A percentile compares a stretch with the other conserved stretches of the same genome.
Evolutionary conservation across 1,140 invertebrate genomes (phyloP).

Genomic region (Uloborus diversus): DNA sequence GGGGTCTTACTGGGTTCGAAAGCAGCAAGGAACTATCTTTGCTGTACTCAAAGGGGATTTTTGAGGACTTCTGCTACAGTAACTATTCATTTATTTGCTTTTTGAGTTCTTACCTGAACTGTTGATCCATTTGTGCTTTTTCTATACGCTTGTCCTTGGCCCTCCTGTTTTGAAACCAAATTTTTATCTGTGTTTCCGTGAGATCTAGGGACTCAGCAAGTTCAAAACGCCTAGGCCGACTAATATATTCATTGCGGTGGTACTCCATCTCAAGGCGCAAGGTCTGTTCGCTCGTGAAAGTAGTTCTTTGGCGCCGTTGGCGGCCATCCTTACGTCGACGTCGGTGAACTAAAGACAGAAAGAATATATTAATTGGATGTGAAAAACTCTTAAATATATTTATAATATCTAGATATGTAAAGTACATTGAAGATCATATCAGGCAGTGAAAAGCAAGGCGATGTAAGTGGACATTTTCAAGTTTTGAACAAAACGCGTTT

Average conservation of each 20-base stretch:
- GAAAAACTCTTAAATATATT: too few species aligned
- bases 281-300: conserved; percentile 93
- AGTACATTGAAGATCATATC: too few species aligned
- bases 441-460: too few species aligned
- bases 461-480: too few species aligned
- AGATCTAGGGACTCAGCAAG: conserved; percentile 82
- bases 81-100: too few species aligned
- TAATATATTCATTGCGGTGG: conserved; percentile 79
- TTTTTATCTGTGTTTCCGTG: conserved; percentile 92
- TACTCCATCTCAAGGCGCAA: conserved; percentile 88
- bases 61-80: too few species aligned
- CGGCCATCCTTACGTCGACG: conserved; percentile 84
- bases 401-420: too few species aligned
- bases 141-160: conserved; percentile 96
- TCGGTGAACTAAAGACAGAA: conserved; percentile 75
- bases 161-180: conserved; percentile 94
- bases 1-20: too few species aligned
- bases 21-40: too few species aligned
- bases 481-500: too few species aligned
- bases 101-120: conserved; percentile 83
- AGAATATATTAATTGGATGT: too few species aligned
- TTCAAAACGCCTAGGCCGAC: conserved; percentile 82
- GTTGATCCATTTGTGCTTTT: conserved; percentile 93
- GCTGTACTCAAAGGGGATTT: too few species aligned
- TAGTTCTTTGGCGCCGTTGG: conserved; percentile 88